These are phyloP conservation scores for Nycticryphes semicollaris DNA, from an alignment of 2,113 vertebrate species.

Conservation along the genomic window DNA sequence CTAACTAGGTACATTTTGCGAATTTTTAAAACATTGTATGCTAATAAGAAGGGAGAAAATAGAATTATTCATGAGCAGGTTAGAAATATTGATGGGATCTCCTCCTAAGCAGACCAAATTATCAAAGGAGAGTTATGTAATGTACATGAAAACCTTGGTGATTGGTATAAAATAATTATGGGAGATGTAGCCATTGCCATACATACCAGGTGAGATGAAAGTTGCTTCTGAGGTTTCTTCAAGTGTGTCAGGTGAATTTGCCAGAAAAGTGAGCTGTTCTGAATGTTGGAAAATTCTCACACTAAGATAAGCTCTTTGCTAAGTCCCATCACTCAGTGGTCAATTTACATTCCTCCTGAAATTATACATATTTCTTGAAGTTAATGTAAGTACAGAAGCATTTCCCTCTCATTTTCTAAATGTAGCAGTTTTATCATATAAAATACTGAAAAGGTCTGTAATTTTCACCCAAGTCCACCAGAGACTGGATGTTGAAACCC, in stretches of 20 bases:
- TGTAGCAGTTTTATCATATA: background rate
- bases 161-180: background rate
- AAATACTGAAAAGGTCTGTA: background rate
- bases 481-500: background rate
- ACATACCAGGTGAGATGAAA: background rate
- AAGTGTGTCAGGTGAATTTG: background rate
- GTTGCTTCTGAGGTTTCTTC: background rate
- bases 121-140: background rate
- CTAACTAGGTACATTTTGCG: background rate
- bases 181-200: background rate
- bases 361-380: background rate
- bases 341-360: background rate
- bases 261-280: background rate
- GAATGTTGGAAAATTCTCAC: background rate
- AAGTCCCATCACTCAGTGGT: background rate
- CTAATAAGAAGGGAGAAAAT: background rate
- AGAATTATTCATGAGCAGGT: background rate
- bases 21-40: background rate
- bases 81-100: background rate
- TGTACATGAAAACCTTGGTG: background rate
- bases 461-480: background rate
- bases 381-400: background rate
- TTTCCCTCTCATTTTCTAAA: background rate
- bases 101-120: background rate
- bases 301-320: background rate